Conservation (phyloP, 2,888 invertebrate genomes). For the Drosophila hamatofila region DNA sequence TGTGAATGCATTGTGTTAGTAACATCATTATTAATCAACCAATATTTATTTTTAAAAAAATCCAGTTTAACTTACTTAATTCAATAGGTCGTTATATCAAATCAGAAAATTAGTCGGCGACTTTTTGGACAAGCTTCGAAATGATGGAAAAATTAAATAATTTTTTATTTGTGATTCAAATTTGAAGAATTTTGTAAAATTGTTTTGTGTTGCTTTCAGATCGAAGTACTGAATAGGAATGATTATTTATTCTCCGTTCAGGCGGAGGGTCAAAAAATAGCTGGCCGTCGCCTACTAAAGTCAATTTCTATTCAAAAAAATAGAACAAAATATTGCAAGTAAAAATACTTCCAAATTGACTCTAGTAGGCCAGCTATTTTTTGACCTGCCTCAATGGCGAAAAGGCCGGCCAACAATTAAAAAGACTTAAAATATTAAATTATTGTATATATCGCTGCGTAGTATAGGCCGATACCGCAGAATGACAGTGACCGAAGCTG, state of each 20-base stretch:
- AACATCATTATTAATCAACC: no score
- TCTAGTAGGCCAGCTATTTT: no score
- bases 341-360: no score
- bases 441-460: no score
- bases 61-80: not conserved
- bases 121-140: not conserved
- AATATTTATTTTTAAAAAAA: not conserved
- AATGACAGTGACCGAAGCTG: no score
- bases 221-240: not conserved
- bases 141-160: not conserved
- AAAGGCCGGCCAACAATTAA: no score
- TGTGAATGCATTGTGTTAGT: not conserved
- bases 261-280: not conserved
- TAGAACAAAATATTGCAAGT: no score
- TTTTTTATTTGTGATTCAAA: not conserved
- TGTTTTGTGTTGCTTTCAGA: not conserved
- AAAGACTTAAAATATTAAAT: no score
- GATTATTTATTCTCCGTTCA: not conserved
- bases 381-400: no score
- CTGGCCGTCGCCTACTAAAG: no score
- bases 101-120: not conserved
- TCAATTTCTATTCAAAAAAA: no score
- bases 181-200: not conserved
- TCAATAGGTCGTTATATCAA: not conserved
- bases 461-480: no score